Evolutionary conservation across 2,797 vertebrate genomes (phyloP), one percentile per base, ranked within the genome.

Genomic region (Rhinogobio ventralis): DNA sequence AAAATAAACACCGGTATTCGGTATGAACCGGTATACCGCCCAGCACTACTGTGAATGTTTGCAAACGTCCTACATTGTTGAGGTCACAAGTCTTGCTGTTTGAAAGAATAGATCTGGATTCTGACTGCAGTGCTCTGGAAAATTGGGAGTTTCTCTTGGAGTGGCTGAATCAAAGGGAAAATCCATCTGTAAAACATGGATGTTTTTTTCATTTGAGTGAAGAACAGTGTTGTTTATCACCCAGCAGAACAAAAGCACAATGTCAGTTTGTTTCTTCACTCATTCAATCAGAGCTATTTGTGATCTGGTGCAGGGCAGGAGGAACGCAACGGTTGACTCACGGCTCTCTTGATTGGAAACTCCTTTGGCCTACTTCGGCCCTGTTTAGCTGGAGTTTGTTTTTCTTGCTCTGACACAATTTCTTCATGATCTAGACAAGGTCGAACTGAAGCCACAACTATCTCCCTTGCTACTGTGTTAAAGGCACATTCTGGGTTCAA

Each of bases 331-430:
- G 23, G 62, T 9, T n/a, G 80, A 46, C 25, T 73, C 82, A 86
- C 80, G 53, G 23, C 79, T 9, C 66, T 67, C n/a, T 66, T 64
- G 28, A 39, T 49, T 57, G 23, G 42, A 84, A 69, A 74, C 88
- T 53, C 64, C 82, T 87, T 79, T 64, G 77, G 77, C 25, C 36
- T 73, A 67, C 68, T 80, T 82, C 45, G 5, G 75, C 23, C 51
- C 66, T 83, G 85, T 64, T 42, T 62, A 80, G 76, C 45, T 72
- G 71, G 79, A 75, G 64, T 82, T 83, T 87, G 80, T 83, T 80
- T 30, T 73, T 53, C 73, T 81, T 66, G 55, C 66, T 83, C 13
- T 55, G 62, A 13, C 67, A 57, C 49, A 42, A 17, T 46, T 83
- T 67, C 67, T 83, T 82, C 23, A 0, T 23, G 28, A 68, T 46